Evolutionary conservation across 92 coral and sea anemone genomes (phyloP), one percentile per base, ranked within the genome.

Genomic region (Scolanthus callimorphus): DNA sequence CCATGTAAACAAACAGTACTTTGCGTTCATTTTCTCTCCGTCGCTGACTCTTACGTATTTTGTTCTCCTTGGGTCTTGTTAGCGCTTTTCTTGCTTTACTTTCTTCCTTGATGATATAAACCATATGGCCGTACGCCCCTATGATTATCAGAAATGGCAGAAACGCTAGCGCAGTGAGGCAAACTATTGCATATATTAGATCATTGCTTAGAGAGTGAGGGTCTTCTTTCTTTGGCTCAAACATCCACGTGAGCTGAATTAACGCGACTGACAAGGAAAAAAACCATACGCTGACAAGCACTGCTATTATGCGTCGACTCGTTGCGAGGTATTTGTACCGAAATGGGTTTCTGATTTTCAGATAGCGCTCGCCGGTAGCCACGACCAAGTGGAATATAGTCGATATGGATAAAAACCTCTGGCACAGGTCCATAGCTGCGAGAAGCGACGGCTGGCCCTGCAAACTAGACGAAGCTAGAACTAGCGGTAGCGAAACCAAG

Each of bases 341-440:
- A 9, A 86, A 54, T 9, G 95, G 95, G 37, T 56, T 55, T 26
- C 59, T 62, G 24, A 86, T 82, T 56, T 86, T 86, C 48, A 82
- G 62, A 27, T 67, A 82, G 29, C 89, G 83, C 44, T 87, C 96
- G 4, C 69, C 54, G 2, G 96, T 87, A 2, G 96, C 96, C 3
- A 83, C 76, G 22, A 82, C 58, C 58, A 87, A 57, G 62, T 87
- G 96, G 2, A 87, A 81, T 31, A 87, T 83, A 3, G 85, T 87
- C 2, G 86, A 68, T 21, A 77, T 67, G 24, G 90, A 66, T 22
- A 78, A 71, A 39, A 78, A 82, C 28, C 90, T 70, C 29, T 87
- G 96, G 39, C 80, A 62, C 17, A 87, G 29, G 30, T 87, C 86
- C 90, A 87, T 82, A 37, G 76, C 71, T 22, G 57, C 39, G 59